Percentiles rank a stretch among this genome's conserved stretches.
Conservation (phyloP, 2,113 vertebrate species). For the Tychaedon coryphoeus region DNA sequence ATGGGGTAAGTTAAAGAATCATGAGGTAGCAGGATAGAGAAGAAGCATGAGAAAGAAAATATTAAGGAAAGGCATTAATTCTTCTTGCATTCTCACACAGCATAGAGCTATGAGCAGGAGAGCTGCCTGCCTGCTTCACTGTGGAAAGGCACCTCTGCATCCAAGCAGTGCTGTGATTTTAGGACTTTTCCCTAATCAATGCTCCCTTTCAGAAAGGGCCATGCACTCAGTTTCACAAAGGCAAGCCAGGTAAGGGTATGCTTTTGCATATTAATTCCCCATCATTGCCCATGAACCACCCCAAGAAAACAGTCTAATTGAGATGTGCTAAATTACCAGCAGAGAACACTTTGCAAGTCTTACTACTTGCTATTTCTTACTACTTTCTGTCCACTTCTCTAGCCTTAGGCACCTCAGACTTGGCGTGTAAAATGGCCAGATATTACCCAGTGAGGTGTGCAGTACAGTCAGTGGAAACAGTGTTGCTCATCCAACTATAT, state of each 20-base stretch:
- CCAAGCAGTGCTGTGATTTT: neutral
- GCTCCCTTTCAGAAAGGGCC: neutral
- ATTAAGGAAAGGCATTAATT: neutral
- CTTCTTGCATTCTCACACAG: neutral
- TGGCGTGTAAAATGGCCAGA: neutral
- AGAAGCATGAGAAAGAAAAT: neutral
- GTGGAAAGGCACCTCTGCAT: neutral
- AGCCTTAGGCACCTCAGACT: slow-evolving; percentile 2
- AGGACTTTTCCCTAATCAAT: neutral
- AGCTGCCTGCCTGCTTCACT: neutral
- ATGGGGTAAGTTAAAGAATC: neutral
- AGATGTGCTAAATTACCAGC: slow-evolving; percentile 2
- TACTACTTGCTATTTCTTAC: neutral
- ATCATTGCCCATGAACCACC: slow-evolving; percentile 4
- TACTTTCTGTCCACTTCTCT: neutral
- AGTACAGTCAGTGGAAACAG: neutral
- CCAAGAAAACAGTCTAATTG: slow-evolving; percentile 6
- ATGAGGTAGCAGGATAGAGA: neutral
- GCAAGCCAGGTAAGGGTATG: neutral
- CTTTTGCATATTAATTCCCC: neutral
- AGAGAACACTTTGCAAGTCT: neutral
- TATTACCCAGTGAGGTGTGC: neutral
- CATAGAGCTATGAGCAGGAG: neutral
- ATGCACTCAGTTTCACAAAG: neutral
- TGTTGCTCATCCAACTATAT: neutral